These are phyloP conservation scores for Eurypyga helias DNA, from an alignment of 2,113 vertebrate genomes.

Conservation along the genomic window DNA sequence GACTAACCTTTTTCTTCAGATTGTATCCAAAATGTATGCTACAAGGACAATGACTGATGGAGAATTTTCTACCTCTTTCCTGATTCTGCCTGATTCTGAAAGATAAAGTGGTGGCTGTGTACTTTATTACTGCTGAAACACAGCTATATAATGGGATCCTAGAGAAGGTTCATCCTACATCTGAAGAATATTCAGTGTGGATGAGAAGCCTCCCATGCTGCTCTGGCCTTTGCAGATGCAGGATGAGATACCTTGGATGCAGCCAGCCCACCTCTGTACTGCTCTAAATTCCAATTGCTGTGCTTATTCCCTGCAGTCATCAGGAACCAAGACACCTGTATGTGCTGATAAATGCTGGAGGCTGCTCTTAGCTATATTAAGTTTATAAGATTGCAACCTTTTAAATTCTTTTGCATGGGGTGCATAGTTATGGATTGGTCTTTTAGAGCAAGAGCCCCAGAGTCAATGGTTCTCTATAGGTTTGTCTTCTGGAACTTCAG, in stretches of 20 bases:
- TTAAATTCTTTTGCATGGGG: not conserved
- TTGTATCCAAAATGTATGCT: not conserved
- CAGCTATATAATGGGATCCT: not conserved
- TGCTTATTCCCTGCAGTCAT: not conserved
- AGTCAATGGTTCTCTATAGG: not conserved
- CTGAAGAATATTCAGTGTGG: not conserved
- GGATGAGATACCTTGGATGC: fast-evolving
- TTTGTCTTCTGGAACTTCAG: not conserved
- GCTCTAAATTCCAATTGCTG: not conserved
- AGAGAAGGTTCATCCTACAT: not conserved
- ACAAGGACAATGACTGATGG: not conserved
- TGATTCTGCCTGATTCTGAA: not conserved
- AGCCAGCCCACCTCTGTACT: not conserved
- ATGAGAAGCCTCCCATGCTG: not conserved
- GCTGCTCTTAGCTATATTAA: not conserved
- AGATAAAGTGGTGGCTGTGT: not conserved
- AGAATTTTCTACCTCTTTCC: not conserved
- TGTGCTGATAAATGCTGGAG: not conserved
- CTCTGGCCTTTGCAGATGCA: not conserved
- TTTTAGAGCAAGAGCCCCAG: not conserved
- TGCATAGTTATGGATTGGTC: not conserved
- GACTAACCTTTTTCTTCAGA: not conserved
- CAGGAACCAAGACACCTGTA: not conserved
- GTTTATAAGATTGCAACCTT: not conserved
- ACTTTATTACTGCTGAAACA: not conserved